A percentile compares a stretch with the other conserved stretches of the same genome.
These are phyloP conservation scores for Cyprinodon tularosa DNA, from an alignment of 2,113 vertebrate species.

Conservation along the genomic window DNA sequence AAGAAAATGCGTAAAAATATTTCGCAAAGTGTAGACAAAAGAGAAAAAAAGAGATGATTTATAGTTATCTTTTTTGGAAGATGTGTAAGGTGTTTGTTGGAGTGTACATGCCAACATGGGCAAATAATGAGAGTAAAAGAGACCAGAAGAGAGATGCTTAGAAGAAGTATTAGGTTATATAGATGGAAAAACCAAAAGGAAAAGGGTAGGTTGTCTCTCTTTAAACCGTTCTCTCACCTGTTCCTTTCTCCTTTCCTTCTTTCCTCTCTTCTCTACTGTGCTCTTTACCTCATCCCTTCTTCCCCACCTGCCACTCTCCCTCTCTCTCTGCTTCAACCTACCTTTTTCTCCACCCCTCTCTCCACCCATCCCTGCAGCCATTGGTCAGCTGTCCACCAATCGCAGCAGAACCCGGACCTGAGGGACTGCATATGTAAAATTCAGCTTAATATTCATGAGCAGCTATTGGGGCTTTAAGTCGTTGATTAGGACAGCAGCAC, in stretches of 20 bases:
- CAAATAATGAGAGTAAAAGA: background rate
- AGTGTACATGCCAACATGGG: background rate
- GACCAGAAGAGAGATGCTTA: constrained; percentile 3
- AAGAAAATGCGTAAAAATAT: background rate
- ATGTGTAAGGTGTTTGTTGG: background rate
- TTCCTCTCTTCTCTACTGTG: constrained; percentile 45
- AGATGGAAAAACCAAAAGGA: constrained; percentile 21
- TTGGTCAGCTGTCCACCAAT: constrained; percentile 90
- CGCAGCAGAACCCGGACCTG: constrained; percentile 77
- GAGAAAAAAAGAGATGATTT: background rate
- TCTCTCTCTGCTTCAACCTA: constrained; percentile 57
- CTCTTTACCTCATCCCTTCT: constrained; percentile 74
- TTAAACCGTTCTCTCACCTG: constrained; percentile 77
- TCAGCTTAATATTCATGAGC: constrained; percentile 98
- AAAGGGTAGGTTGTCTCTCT: constrained; percentile 56
- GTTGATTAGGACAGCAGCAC: constrained; percentile 96
- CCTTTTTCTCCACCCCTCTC: constrained; percentile 71
- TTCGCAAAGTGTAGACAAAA: background rate
- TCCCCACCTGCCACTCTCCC: constrained; percentile 71
- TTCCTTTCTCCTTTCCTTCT: constrained; percentile 61
- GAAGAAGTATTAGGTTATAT: constrained; percentile 8
- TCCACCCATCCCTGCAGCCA: constrained; percentile 80
- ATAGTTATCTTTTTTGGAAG: background rate
- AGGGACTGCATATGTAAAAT: constrained; percentile 94
- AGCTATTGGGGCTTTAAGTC: constrained; percentile 96